Base-by-base conservation (phyloP, 2,797 vertebrate genomes). In the Ciconia nigra region DNA sequence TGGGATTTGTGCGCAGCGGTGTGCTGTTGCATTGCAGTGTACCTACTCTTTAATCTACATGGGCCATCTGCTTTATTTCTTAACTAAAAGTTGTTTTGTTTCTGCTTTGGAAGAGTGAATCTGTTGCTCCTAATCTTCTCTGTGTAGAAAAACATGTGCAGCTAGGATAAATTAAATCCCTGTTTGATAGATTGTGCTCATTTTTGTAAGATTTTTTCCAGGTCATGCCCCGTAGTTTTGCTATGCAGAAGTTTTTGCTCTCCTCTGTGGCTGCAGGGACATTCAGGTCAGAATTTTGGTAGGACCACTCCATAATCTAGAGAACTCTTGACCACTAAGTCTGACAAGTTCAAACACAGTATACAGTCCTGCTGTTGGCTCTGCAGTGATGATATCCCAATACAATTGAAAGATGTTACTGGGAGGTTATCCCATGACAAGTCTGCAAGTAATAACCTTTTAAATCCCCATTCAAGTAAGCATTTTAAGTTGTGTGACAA, bases 11-110 rank as follows among this genome's bases (percentile, higher is more conserved):
- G 93, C 31, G 5, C 94, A 94, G 96, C 63, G 19, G 89, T 54
- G 74, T 67, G 77, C 91, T 94, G 42, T 87, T 96, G 97, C 97
- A 39, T 84, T 25, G 79, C 52, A 18, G 67, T 65, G 71, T 81
- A 94, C 93, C 94, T 90, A 28, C 89, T 66, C 95, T 98, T 97
- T 97, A 95, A 98, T 98, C 95, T 97, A 28, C 79, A 17, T 28
- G 46, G 91, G 81, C 97, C 98, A 98, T 98, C 98, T 98, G 97
- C 94, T 96, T 96, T 72, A 5, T 92, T 97, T 88, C 92, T 97
- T 97, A 97, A 97, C 93, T 98, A 97, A 95, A 92, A 97, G 94
- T 97, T 97, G 96, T 84, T 94, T 96, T 83, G 73, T 90, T 95
- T 93, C 71, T 79, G 84, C 58, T 94, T 91, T 87, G 76, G 55